These are phyloP conservation scores for Micrasema longulum DNA, from an alignment of 1,140 invertebrate species.

Conservation along the genomic window DNA sequence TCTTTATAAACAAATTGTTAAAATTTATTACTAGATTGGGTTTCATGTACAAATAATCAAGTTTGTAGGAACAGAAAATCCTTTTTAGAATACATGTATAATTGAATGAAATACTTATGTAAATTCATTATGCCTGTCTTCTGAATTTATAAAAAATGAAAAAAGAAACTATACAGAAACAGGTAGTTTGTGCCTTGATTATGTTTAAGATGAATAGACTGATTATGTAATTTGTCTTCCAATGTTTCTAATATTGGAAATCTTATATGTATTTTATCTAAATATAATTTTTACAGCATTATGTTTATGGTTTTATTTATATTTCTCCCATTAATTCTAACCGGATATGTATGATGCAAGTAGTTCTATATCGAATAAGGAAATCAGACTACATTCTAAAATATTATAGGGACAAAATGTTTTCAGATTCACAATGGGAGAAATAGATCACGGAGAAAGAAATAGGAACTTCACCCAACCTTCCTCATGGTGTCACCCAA, in stretches of 20 bases:
- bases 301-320: constrained; percentile 13
- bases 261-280: constrained; percentile 31
- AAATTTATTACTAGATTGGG: not conserved
- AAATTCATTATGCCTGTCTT: no score
- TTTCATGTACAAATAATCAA: no score
- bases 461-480: not conserved
- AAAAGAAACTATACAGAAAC: no score
- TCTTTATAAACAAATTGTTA: not conserved
- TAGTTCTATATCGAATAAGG: no score
- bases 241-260: constrained; percentile 26
- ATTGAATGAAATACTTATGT: no score
- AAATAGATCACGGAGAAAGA: not conserved
- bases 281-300: constrained; percentile 34
- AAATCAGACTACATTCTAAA: no score
- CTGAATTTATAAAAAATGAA: no score
- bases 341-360: constrained; percentile 7
- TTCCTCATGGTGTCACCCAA: not conserved
- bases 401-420: constrained; percentile 24
- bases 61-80: no score
- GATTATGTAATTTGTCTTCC: constrained; percentile 45
- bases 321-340: not conserved
- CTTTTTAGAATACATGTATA: no score
- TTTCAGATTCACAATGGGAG: constrained; percentile 24
- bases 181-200: not conserved
- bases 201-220: constrained; percentile 36